phyloP scores from a whole-genome alignment of 2,888 invertebrate genomes.

The Rambutsinella grinnellia region DNA sequence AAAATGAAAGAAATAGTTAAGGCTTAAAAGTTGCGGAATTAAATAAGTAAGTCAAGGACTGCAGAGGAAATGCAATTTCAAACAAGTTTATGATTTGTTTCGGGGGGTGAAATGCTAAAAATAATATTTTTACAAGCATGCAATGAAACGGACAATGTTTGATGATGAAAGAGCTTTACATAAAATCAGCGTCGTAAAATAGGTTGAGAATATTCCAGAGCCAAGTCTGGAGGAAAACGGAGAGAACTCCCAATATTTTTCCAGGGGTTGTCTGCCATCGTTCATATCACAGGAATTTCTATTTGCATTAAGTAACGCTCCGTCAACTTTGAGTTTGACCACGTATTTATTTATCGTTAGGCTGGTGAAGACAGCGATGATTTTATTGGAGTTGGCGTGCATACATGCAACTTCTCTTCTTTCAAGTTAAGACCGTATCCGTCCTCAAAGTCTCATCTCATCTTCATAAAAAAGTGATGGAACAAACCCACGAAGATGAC shows the following conservation, averaged over 20 bases:
- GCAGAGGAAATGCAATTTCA: too few species aligned
- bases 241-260: background rate
- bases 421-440: background rate
- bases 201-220: background rate
- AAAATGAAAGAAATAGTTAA: too few species aligned
- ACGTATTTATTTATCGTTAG: background rate
- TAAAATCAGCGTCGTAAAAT: background rate
- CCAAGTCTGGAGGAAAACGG: background rate
- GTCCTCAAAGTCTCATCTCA: background rate
- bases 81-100: too few species aligned
- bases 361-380: background rate
- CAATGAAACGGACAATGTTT: too few species aligned
- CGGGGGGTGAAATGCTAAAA: too few species aligned
- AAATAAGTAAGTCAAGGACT: too few species aligned
- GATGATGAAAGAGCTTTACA: too few species aligned
- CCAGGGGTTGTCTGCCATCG: background rate
- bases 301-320: background rate
- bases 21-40: too few species aligned
- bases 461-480: background rate
- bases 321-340: background rate
- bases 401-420: background rate
- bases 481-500: constrained; percentile 23
- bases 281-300: background rate
- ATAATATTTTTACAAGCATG: too few species aligned
- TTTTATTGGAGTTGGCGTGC: background rate